phyloP scores from a whole-genome alignment of 1,140 invertebrate species.

The Eumaeus atala region DNA sequence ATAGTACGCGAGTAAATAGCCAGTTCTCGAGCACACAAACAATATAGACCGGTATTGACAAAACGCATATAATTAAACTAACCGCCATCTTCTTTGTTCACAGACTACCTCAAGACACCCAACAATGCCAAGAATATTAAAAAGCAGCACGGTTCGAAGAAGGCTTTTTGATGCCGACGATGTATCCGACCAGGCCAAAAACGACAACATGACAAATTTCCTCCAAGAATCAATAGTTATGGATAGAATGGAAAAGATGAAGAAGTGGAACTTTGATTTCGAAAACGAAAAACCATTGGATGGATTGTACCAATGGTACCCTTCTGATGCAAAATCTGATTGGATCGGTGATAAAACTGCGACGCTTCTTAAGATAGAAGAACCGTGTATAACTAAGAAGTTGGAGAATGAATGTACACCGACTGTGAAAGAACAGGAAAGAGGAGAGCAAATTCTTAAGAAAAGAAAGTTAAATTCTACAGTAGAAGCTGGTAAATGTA shows the following conservation, averaged over 20 bases:
- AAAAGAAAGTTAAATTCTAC: conserved; percentile 27
- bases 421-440: conserved; percentile 25
- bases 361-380: conserved; percentile 17
- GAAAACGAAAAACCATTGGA: conserved; percentile 41
- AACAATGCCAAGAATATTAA: conserved; percentile 40
- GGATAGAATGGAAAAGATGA: conserved; percentile 31
- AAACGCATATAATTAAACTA: too few species aligned
- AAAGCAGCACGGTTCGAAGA: conserved; percentile 34
- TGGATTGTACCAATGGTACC: conserved; percentile 38
- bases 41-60: too few species aligned
- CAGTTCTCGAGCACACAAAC: too few species aligned
- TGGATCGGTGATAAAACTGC: conserved; percentile 34
- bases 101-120: conserved; percentile 41
- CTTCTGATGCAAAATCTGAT: conserved; percentile 15
- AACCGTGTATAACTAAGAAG: conserved; percentile 27
- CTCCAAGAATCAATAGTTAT: conserved; percentile 36
- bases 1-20: too few species aligned
- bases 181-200: conserved; percentile 30
- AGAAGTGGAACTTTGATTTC: conserved; percentile 53
- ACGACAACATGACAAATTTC: conserved; percentile 41
- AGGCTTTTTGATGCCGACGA: conserved; percentile 38
- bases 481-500: conserved; percentile 25
- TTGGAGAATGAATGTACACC: conserved; percentile 41
- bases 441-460: conserved; percentile 31
- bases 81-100: conserved; percentile 21